Evolutionary conservation across 1,140 invertebrate species (phyloP).

Genomic region (Homarus americanus): DNA sequence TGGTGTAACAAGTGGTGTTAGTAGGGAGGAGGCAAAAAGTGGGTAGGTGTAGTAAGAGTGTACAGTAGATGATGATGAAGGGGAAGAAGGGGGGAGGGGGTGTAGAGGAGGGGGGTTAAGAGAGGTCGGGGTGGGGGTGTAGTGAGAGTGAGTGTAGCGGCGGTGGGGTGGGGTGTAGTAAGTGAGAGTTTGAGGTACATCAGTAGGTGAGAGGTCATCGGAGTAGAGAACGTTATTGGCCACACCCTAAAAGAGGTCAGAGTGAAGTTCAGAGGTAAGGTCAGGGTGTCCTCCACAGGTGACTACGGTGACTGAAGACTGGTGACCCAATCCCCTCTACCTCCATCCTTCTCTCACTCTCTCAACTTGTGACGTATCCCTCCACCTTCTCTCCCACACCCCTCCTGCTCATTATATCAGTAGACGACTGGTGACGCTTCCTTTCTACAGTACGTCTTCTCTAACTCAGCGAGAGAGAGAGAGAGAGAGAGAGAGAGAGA

Average conservation of each 20-base stretch:
- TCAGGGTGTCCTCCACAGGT: too few relatives aligned
- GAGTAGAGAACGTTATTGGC: conserved; percentile 49
- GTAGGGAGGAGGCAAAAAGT: too few relatives aligned
- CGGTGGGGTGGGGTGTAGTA: too few relatives aligned
- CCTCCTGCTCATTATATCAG: too few relatives aligned
- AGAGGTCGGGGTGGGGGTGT: background rate
- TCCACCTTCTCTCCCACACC: too few relatives aligned
- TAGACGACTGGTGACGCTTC: too few relatives aligned
- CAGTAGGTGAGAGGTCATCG: conserved; percentile 42
- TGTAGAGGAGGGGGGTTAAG: conserved; percentile 21
- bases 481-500: background rate
- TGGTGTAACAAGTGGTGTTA: too few relatives aligned
- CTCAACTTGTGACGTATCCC: too few relatives aligned
- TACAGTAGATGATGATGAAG: background rate
- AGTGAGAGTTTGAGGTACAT: background rate
- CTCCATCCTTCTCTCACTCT: too few relatives aligned
- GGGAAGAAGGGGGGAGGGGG: background rate
- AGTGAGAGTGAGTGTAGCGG: conserved; percentile 17
- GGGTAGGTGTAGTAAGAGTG: background rate
- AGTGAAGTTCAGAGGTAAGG: conserved; percentile 53
- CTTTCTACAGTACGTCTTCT: too few relatives aligned
- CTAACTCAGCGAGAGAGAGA: background rate
- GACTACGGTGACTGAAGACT: too few relatives aligned
- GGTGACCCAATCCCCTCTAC: too few relatives aligned
- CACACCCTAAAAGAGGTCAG: conserved; percentile 53